These are phyloP conservation scores for Graphium colonna DNA, from an alignment of 2,888 invertebrate species.

Conservation along the genomic window DNA sequence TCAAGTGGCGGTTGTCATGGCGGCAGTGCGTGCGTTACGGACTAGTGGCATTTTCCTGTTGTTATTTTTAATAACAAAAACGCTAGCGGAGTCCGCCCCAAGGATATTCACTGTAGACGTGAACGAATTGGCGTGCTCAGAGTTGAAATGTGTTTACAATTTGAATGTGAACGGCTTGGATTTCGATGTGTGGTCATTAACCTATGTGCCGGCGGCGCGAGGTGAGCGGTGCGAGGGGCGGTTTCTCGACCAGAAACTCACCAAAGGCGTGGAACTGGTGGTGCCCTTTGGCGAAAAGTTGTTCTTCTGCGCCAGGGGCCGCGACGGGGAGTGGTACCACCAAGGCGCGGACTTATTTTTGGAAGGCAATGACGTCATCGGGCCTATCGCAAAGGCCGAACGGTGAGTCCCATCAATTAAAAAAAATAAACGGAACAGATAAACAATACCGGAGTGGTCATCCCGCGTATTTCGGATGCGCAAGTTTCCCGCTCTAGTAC, in stretches of 20 bases:
- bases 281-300: slow-evolving; percentile 46
- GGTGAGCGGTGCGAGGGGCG: slow-evolving; percentile 36
- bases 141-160: slow-evolving; percentile 53
- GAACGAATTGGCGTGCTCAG: slow-evolving; percentile 47
- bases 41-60: slow-evolving; percentile 69
- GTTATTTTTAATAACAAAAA: slow-evolving; percentile 64
- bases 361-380: slow-evolving; percentile 68
- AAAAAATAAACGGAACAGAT: background rate
- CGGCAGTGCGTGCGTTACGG: slow-evolving; percentile 52
- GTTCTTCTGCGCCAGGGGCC: slow-evolving; percentile 60
- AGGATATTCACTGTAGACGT: slow-evolving; percentile 66
- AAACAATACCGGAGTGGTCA: background rate
- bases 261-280: slow-evolving; percentile 38
- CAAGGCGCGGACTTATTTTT: slow-evolving; percentile 64
- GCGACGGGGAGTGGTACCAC: slow-evolving; percentile 56
- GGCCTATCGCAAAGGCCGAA: slow-evolving; percentile 28
- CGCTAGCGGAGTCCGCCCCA: slow-evolving; percentile 56
- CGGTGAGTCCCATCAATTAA: slow-evolving; percentile 43
- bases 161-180: slow-evolving; percentile 51
- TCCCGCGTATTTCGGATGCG: background rate
- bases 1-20: slow-evolving; percentile 49
- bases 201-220: slow-evolving; percentile 46
- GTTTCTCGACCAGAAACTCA: slow-evolving; percentile 14
- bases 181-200: slow-evolving; percentile 59
- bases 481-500: background rate